Base-by-base conservation (phyloP, 2,888 invertebrate species). In the Malthinus seriepunctatus region DNA sequence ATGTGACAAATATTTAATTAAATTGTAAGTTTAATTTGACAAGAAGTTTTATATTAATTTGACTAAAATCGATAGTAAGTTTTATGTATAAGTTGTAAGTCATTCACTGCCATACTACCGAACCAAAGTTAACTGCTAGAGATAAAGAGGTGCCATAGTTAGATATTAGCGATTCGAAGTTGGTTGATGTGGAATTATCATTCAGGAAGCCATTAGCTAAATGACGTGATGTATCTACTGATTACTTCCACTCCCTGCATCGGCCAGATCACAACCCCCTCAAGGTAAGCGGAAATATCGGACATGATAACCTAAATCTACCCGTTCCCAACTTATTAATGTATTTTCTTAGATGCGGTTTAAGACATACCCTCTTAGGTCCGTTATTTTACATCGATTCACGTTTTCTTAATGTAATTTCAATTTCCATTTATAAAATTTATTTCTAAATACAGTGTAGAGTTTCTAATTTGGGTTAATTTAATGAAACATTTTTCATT, bases 151-250 rank as follows among this genome's bases (percentile, higher is more conserved):
- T 54, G 53, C 54, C 64, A 60, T 62, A 62, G 47, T 48, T 51
- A 51, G 65, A 69, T 70, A 69, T 70, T 69, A 69, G 66, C 69
- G 67, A 68, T 67, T 66, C 62, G 60, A 63, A 67, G 66, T 67
- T 65, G 63, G 63, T 51, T 48, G 71, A 72, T 71, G 70, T 69
- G 65, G 77, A 76, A 78, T 79, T 78, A 79, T 71, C 76, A 77
- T 78, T 76, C 76, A 77, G 78, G 78, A 78, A 78, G 76, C 78
- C 78, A 78, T 79, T 78, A 79, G 77, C 77, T 74, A 78, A 78
- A 79, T 78, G 79, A 78, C 76, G 75, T 78, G 77, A 77, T 76
- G 76, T 76, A 77, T 76, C 75, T 73, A 69, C 73, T 76, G 77
- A 78, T 76, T 78, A 76, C 75, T 71, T 74, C 75, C 76, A 74